These are phyloP conservation scores for Arion vulgaris DNA, from an alignment of 1,140 invertebrate species.

Conservation along the genomic window DNA sequence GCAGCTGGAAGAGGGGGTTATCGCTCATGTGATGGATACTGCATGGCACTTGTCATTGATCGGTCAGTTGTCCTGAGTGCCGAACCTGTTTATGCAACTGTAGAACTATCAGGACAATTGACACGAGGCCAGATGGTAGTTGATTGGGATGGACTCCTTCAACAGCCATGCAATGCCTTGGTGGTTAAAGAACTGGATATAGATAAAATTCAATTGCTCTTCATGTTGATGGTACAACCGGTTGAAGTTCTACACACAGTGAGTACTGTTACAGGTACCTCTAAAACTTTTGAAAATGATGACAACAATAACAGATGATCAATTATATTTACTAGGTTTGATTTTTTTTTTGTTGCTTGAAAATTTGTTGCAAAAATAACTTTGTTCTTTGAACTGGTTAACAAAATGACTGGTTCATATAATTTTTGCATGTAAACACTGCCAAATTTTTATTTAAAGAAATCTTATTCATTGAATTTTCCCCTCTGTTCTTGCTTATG, in stretches of 20 bases:
- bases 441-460: too few species aligned
- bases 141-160: conserved; percentile 50
- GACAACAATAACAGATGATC: background rate
- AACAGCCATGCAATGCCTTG: conserved; percentile 49
- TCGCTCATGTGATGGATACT: conserved; percentile 52
- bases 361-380: background rate
- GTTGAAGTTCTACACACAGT: background rate
- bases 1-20: conserved; percentile 8
- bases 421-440: too few species aligned
- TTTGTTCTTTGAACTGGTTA: too few species aligned
- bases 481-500: too few species aligned
- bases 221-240: conserved; percentile 34
- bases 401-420: too few species aligned
- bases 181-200: conserved; percentile 55
- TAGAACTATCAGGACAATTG: conserved; percentile 58
- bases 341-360: background rate
- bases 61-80: conserved; percentile 42
- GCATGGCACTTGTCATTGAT: conserved; percentile 51
- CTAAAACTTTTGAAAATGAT: background rate
- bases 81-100: conserved; percentile 47
- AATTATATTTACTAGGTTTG: background rate
- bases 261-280: background rate
- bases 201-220: conserved; percentile 30
- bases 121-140: conserved; percentile 64
- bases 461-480: too few species aligned